Conservation (phyloP, 2,797 vertebrate species). For the Peromyscus attwateri region DNA sequence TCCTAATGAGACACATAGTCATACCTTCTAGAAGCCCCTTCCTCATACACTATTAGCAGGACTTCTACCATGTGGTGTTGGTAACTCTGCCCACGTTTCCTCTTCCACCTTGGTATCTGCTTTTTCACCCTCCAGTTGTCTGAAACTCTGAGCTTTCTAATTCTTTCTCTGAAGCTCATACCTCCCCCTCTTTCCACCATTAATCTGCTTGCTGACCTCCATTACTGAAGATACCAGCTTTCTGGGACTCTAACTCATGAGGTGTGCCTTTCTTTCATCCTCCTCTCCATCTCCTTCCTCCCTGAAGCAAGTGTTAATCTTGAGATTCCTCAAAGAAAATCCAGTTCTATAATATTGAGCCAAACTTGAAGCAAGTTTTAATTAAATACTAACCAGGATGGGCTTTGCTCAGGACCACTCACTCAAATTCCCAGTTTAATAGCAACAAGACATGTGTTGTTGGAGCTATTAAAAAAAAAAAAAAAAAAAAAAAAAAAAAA, state of each 20-base stretch:
- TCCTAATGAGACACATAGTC: background rate
- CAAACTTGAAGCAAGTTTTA: background rate
- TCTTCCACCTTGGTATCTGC: background rate
- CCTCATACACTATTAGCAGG: background rate
- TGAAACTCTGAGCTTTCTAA: background rate
- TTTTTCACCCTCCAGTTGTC: background rate
- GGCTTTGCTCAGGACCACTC: background rate
- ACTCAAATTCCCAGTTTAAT: background rate
- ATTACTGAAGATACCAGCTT: background rate
- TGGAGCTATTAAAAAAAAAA: background rate
- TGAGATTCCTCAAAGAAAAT: background rate
- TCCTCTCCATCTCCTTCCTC: background rate
- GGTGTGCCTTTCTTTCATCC: background rate
- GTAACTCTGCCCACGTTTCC: background rate
- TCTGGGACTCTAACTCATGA: background rate
- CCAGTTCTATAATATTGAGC: background rate
- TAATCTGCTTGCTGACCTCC: background rate
- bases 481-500: too few relatives aligned
- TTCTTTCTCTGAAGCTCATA: background rate
- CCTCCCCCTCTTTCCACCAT: background rate
- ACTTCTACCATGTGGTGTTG: background rate
- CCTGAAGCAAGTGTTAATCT: background rate
- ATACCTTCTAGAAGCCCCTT: background rate
- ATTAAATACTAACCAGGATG: background rate
- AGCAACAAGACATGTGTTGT: background rate